These are phyloP conservation scores for Trachymyrmex cornetzi DNA, from an alignment of 1,140 invertebrate genomes.

Conservation along the genomic window DNA sequence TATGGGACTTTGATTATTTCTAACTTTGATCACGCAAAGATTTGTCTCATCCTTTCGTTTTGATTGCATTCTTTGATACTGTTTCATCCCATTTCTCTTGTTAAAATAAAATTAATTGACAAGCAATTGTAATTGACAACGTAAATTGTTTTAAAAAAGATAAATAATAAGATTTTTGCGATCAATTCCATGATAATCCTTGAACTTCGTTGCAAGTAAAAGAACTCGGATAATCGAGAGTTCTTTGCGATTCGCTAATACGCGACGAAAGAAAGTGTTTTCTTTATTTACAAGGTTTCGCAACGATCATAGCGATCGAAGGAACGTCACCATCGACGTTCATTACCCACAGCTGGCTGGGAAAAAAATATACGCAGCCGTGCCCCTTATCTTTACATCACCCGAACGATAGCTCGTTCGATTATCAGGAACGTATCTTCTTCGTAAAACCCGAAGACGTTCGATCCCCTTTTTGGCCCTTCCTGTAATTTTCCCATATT, in stretches of 20 bases:
- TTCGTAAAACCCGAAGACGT: constrained; percentile 44
- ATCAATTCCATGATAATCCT: not conserved
- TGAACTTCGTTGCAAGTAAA: not conserved
- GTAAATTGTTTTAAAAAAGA: constrained; percentile 18
- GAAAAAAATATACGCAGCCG: constrained; percentile 75
- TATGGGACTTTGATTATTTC: constrained; percentile 22
- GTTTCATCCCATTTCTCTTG: not conserved
- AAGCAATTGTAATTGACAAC: not conserved
- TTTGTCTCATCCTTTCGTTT: constrained; percentile 35
- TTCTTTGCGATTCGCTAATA: constrained; percentile 54
- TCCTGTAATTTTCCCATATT: constrained; percentile 32
- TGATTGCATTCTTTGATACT: constrained; percentile 46
- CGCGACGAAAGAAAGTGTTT: constrained; percentile 46
- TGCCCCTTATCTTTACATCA: constrained; percentile 60
- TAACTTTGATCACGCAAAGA: constrained; percentile 50
- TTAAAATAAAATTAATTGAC: constrained; percentile 28
- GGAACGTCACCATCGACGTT: constrained; percentile 56
- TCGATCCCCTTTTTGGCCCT: not conserved
- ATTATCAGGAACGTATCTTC: constrained; percentile 63
- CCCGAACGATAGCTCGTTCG: constrained; percentile 54
- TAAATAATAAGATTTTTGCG: not conserved
- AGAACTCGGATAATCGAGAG: constrained; percentile 21
- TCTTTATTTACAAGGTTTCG: constrained; percentile 62
- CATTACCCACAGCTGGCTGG: constrained; percentile 37
- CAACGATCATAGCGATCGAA: constrained; percentile 63